Conservation (phyloP, 1,140 invertebrate genomes). For the Parapsyche elsis region DNA sequence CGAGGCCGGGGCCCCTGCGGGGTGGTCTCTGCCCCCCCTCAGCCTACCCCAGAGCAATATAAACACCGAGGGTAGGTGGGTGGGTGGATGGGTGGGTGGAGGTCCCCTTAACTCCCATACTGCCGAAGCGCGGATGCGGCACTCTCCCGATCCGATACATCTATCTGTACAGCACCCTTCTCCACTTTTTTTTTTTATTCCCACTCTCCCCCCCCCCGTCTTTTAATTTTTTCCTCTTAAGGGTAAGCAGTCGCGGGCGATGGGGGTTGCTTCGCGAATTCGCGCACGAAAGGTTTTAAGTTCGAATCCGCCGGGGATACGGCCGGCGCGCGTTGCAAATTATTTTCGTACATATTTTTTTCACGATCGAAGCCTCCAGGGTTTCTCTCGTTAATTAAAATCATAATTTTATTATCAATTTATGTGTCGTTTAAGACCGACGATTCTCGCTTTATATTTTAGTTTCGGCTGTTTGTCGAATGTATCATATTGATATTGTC, state of each 20-base stretch:
- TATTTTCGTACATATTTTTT: too few species aligned
- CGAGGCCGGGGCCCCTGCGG: slow-evolving; percentile 26
- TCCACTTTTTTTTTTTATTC: slow-evolving; percentile 4
- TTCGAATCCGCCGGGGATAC: neutral
- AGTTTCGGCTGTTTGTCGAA: too few species aligned
- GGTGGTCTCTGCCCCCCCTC: neutral
- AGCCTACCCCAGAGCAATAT: slow-evolving; percentile 28
- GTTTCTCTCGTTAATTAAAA: too few species aligned
- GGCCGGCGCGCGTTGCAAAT: neutral
- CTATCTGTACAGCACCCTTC: slow-evolving; percentile 16
- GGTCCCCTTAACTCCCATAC: neutral
- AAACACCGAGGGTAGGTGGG: slow-evolving; percentile 20
- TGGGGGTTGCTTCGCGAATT: neutral
- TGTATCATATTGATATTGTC: too few species aligned
- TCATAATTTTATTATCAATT: too few species aligned
- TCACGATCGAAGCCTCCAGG: too few species aligned
- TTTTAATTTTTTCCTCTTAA: slow-evolving; percentile 34
- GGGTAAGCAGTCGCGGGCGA: neutral
- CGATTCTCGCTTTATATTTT: neutral
- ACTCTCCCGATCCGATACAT: slow-evolving; percentile 34
- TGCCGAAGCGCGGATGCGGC: slow-evolving; percentile 19
- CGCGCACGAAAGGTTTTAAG: neutral
- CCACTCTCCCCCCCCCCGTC: neutral
- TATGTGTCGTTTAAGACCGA: neutral
- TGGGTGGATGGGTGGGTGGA: too few species aligned